Evolutionary conservation across 92 coral and sea anemone species (phyloP).

Genomic region (Paramuricea clavata): DNA sequence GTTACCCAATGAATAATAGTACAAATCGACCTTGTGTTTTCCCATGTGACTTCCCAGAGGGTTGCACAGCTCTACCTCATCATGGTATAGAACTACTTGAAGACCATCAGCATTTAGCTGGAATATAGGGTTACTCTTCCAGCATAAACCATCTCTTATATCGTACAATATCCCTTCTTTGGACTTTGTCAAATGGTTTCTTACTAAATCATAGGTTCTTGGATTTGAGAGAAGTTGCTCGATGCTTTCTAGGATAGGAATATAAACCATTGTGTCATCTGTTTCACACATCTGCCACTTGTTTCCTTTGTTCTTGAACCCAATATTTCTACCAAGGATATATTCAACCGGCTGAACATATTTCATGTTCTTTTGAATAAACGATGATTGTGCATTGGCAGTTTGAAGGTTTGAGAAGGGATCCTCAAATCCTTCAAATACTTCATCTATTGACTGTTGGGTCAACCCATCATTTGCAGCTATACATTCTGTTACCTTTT

Average conservation of each 20-base stretch:
- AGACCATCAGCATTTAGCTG: no score
- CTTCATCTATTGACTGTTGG: neutral
- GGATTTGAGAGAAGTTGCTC: conserved; percentile 9
- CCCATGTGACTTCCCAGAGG: no score
- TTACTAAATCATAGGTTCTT: no score
- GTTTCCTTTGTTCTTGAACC: conserved; percentile 6
- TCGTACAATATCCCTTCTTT: no score
- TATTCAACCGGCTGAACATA: conserved; percentile 25
- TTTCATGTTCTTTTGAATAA: neutral
- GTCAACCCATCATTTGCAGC: neutral
- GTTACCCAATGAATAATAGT: neutral
- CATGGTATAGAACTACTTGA: no score
- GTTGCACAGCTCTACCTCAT: no score
- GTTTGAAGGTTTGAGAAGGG: conserved; percentile 37
- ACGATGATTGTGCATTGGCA: neutral
- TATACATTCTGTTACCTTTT: conserved; percentile 8
- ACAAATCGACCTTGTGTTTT: neutral
- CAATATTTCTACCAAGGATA: neutral
- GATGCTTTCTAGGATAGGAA: conserved; percentile 21
- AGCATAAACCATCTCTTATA: no score
- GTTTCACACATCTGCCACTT: conserved; percentile 21
- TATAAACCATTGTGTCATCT: conserved; percentile 36
- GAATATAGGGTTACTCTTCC: no score
- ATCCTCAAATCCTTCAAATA: conserved; percentile 46
- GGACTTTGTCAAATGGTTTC: no score